Evolutionary conservation across 92 coral and sea anemone genomes (phyloP).

Genomic region (Desmophyllum pertusum): DNA sequence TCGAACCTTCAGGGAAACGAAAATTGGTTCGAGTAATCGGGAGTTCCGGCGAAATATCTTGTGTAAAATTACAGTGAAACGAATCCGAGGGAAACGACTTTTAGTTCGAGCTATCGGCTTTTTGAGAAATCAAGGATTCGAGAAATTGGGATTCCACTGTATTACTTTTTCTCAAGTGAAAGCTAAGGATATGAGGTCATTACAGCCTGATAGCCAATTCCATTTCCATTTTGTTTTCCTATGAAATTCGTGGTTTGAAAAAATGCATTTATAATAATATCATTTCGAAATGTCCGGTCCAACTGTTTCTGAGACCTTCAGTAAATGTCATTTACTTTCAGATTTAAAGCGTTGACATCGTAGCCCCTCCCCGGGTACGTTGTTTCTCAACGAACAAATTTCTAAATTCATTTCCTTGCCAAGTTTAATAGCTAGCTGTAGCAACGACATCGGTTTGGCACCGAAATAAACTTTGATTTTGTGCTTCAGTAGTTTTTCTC

Average conservation of each 20-base stretch:
- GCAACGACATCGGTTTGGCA: not conserved
- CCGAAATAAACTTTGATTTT: not conserved
- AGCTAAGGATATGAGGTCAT: not conserved
- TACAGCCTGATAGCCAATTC: not conserved
- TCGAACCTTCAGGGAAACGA: no score
- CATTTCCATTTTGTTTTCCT: not conserved
- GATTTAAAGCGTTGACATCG: not conserved
- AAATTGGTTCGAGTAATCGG: no score
- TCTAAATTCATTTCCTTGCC: not conserved
- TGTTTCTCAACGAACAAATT: not conserved
- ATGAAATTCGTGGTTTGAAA: no score
- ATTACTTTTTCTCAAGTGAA: not conserved
- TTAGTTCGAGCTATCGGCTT: no score
- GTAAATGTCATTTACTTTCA: not conserved
- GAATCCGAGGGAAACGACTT: no score
- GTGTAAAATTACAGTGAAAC: no score
- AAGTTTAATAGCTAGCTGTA: not conserved
- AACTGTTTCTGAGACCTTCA: no score
- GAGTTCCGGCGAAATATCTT: no score
- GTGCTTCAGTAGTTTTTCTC: not conserved
- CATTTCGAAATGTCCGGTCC: not conserved
- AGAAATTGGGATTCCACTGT: no score
- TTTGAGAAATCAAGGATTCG: no score
- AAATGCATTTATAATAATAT: not conserved
- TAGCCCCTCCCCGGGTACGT: not conserved